phyloP scores from a whole-genome alignment of 2,888 invertebrate species.

The Leucozona laternaria region DNA sequence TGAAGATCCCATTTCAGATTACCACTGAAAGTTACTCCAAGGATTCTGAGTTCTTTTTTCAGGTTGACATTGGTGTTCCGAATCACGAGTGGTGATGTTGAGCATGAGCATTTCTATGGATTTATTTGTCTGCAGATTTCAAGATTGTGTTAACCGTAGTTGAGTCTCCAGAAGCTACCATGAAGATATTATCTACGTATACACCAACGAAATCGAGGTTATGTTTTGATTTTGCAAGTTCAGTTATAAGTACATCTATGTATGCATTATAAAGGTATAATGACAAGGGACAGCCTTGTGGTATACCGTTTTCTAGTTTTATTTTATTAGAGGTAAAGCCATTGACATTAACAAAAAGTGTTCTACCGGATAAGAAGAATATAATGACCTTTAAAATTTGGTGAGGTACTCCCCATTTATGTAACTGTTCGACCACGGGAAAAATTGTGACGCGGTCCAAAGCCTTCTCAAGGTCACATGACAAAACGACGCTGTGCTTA shows the following conservation, averaged over 20 bases:
- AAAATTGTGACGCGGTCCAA: too few species aligned
- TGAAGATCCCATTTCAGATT: too few species aligned
- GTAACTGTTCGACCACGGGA: too few species aligned
- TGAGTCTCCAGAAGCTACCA: slow-evolving; percentile 18
- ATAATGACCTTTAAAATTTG: too few species aligned
- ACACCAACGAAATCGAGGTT: slow-evolving; percentile 16
- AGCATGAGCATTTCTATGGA: slow-evolving; percentile 24
- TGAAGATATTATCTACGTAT: slow-evolving; percentile 27
- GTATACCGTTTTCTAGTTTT: slow-evolving; percentile 1
- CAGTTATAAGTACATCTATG: slow-evolving; percentile 1
- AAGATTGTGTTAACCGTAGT: background rate
- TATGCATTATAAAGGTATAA: slow-evolving; percentile 26
- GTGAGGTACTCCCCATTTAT: too few species aligned
- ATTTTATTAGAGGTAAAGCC: background rate
- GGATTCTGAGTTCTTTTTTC: background rate
- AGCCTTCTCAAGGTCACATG: too few species aligned
- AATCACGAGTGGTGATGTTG: background rate
- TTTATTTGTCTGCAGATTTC: background rate
- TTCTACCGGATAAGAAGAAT: too few species aligned
- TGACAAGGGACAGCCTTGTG: slow-evolving; percentile 16
- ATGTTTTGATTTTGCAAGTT: background rate
- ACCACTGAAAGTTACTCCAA: background rate
- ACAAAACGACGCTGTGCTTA: too few species aligned
- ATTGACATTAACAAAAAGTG: background rate
- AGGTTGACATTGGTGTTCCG: background rate